Evolutionary conservation across 2,113 vertebrate genomes (phyloP).

Genomic region (Xiphias gladius): DNA sequence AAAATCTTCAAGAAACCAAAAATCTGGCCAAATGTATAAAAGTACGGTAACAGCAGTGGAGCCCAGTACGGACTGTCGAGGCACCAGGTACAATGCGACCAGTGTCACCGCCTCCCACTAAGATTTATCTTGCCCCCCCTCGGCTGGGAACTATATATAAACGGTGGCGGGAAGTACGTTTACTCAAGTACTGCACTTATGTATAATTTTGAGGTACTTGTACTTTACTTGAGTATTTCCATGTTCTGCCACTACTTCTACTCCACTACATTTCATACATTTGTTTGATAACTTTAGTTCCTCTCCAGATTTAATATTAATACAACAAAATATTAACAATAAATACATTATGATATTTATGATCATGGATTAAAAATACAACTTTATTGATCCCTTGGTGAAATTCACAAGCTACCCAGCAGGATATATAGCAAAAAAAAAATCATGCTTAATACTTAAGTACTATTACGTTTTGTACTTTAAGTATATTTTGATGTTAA

Average conservation of each 20-base stretch:
- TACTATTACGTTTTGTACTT: too few relatives aligned
- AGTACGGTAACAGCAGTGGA: not conserved
- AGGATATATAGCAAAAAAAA: too few relatives aligned
- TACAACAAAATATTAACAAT: not conserved
- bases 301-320: not conserved
- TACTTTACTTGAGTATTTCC: not conserved
- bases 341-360: too few relatives aligned
- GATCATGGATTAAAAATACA: not conserved
- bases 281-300: not conserved
- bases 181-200: not conserved
- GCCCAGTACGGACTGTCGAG: not conserved
- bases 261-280: not conserved
- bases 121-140: not conserved
- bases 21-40: not conserved
- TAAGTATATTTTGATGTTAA: not conserved
- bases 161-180: too few relatives aligned
- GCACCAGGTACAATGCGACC: not conserved
- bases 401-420: too few relatives aligned
- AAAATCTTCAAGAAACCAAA: conserved; percentile 25
- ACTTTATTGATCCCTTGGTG: not conserved
- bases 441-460: too few relatives aligned
- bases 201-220: too few relatives aligned
- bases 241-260: not conserved
- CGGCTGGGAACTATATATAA: not conserved
- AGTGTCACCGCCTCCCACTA: not conserved